Percentiles rank a stretch among this genome's conserved stretches.
Conservation (phyloP, 30 jellyfish, hydroid and myxozoan genomes). For the Pelagia noctiluca region DNA sequence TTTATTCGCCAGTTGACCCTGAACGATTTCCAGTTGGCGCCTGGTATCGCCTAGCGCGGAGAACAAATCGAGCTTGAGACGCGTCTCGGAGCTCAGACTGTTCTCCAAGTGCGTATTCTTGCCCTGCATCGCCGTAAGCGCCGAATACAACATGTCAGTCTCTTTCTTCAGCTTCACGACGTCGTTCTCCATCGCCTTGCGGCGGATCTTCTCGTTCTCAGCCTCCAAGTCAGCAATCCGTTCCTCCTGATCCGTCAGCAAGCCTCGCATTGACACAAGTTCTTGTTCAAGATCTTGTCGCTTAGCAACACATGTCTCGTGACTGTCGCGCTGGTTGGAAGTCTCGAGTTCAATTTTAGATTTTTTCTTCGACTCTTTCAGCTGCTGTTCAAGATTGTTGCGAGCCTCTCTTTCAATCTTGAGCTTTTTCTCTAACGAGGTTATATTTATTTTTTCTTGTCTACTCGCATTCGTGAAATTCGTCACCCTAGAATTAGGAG, state of each 20-base stretch:
- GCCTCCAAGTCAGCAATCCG: constrained; percentile 70
- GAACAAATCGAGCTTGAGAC: constrained; percentile 93
- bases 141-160: constrained; percentile 87
- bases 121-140: constrained; percentile 97
- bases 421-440: constrained; percentile 86
- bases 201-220: constrained; percentile 78
- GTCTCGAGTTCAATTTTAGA: constrained; percentile 63
- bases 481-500: constrained; percentile 59
- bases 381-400: constrained; percentile 75
- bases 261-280: constrained; percentile 68
- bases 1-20: constrained; percentile 77
- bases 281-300: constrained; percentile 97
- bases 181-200: constrained; percentile 80
- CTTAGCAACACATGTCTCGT: constrained; percentile 87
- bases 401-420: constrained; percentile 87
- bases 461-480: constrained; percentile 59
- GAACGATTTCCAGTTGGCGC: constrained; percentile 95
- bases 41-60: constrained; percentile 99
- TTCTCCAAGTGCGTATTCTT: constrained; percentile 95
- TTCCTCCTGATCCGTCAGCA: constrained; percentile 60
- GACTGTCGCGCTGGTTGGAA: constrained; percentile 80
- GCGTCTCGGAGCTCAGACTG: constrained; percentile 98
- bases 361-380: constrained; percentile 82
- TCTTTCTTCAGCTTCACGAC: constrained; percentile 92
- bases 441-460: constrained; percentile 83